Evolutionary conservation across 1,140 invertebrate genomes (phyloP).

Genomic region (Lasaia peninsularis): DNA sequence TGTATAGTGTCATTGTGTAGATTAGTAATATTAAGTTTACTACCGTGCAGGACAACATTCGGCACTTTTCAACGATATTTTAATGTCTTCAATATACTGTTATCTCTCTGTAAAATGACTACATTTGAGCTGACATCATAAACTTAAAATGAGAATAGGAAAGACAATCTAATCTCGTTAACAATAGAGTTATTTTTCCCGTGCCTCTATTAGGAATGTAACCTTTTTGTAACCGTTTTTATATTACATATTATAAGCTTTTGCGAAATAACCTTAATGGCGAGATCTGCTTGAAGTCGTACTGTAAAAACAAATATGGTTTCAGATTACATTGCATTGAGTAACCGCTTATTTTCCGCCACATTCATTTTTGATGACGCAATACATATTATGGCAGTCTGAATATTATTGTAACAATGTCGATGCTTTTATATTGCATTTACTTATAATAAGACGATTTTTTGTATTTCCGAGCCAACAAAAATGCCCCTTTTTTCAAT

Average conservation of each 20-base stretch:
- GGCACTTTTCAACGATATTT: constrained; percentile 7
- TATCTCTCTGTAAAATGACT: constrained; percentile 7
- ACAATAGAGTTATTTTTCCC: neutral
- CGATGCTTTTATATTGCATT: too few species aligned
- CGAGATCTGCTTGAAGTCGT: constrained; percentile 1
- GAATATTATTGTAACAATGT: neutral
- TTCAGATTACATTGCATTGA: neutral
- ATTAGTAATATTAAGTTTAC: constrained; percentile 1
- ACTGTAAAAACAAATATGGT: constrained; percentile 1
- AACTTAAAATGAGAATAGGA: neutral
- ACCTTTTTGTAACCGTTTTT: constrained; percentile 5
- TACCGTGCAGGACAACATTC: neutral
- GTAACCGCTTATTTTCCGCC: constrained; percentile 12
- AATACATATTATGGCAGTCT: neutral
- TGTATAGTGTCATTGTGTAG: too few species aligned
- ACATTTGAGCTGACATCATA: constrained; percentile 1
- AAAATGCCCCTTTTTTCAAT: too few species aligned
- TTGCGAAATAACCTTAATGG: constrained; percentile 4
- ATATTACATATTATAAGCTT: constrained; percentile 6
- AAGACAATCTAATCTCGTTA: neutral
- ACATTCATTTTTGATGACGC: constrained; percentile 1
- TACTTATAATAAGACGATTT: too few species aligned
- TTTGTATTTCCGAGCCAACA: too few species aligned
- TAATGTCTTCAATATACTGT: constrained; percentile 5
- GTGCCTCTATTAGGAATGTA: neutral